Conservation (phyloP, 2,888 invertebrate species). For the Zhengitettix transpicula region DNA sequence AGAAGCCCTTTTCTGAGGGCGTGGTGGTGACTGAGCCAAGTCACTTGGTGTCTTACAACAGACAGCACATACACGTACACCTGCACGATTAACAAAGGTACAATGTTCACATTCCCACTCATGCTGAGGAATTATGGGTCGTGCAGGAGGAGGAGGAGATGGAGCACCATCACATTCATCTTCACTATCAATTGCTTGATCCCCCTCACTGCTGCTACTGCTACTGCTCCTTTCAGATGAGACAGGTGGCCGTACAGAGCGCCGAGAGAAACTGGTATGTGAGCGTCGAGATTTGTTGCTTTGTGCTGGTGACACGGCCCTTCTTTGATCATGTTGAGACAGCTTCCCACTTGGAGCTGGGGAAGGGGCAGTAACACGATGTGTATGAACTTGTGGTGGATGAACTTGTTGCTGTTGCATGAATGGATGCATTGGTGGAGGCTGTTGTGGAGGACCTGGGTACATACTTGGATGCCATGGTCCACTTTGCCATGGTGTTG, state of each 20-base stretch:
- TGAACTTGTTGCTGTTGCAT: constrained; percentile 4
- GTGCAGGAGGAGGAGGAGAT: constrained; percentile 29
- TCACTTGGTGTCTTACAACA: constrained; percentile 59
- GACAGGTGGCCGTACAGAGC: background rate
- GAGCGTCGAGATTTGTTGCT: constrained; percentile 15
- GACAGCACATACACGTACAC: constrained; percentile 61
- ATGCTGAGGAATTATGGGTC: constrained; percentile 26
- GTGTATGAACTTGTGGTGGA: constrained; percentile 13
- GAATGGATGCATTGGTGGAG: constrained; percentile 14
- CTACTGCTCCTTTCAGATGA: background rate
- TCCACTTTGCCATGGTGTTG: constrained; percentile 19
- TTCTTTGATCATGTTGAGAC: constrained; percentile 1
- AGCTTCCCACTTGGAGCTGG: constrained; percentile 8
- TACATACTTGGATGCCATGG: constrained; percentile 21
- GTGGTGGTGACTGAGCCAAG: constrained; percentile 9
- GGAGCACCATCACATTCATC: constrained; percentile 9
- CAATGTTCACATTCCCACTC: constrained; percentile 83
- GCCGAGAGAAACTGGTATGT: background rate
- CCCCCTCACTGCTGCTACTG: constrained; percentile 12
- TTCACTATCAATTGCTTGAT: constrained; percentile 2
- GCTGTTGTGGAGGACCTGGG: constrained; percentile 19
- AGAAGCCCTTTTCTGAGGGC: constrained; percentile 8
- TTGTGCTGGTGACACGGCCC: constrained; percentile 24
- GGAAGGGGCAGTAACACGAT: constrained; percentile 17
- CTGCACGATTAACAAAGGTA: constrained; percentile 70